Base-by-base conservation (phyloP, 2,113 vertebrate species). In the Bubo blakistoni region DNA sequence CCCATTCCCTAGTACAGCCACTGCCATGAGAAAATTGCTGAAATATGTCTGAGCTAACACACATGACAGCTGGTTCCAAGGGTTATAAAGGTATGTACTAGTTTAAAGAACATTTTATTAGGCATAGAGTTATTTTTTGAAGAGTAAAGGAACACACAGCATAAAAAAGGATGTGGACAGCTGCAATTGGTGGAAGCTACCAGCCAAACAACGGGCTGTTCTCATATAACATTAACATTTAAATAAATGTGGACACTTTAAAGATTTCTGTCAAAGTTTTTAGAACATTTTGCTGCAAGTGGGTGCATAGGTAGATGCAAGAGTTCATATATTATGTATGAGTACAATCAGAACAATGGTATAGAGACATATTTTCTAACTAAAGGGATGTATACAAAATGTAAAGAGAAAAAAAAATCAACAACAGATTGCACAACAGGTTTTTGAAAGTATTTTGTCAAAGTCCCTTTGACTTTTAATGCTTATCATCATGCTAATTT, bases 241-340 rank as follows among this genome's bases (percentile, higher is more conserved):
- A 62, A 30, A 58, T 44, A 46, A 61, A 91, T 70, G 58, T 42
- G 26, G n/a, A 52, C 19, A 38, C 13, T 91, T 95, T 63, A 86
- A 96, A 96, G 61, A 67, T 84, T 90, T 59, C 70, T 91, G 27
- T 89, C 61, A 94, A 73, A 83, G 32, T 36, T 86, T 96, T 97
- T 95, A 90, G 96, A 93, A 88, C 59, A 38, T 58, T 88, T 93
- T 92, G 40, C 83, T 91, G 16, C 21, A 93, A 82, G 9, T 73
- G 58, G 24, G 40, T 24, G 89, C 13, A 40, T 3, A 54, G 32
- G 36, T 32, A 65, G 36, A 78, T 38, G 29, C 11, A 42, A 59
- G 12, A 85, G 51, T 81, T 72, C 36, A 61, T 61, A 65, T 72
- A 5, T n/a, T 82, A 4, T 44, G 20, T 61, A 4, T 36, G 3